These are phyloP conservation scores for Falco concolor DNA, from an alignment of 2,797 vertebrate species.

Conservation along the genomic window DNA sequence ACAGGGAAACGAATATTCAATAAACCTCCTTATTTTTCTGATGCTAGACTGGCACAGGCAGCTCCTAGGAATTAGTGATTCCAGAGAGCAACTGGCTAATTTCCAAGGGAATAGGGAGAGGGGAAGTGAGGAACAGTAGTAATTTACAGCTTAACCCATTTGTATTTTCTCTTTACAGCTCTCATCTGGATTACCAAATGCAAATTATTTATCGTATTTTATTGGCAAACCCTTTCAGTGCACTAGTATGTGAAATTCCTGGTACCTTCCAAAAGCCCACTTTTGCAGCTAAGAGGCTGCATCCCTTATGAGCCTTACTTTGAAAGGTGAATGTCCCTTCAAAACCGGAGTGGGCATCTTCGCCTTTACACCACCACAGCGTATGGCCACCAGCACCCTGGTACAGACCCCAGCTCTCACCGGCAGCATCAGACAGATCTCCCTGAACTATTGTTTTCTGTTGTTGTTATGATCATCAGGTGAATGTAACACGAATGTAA, in stretches of 20 bases:
- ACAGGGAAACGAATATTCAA: neutral
- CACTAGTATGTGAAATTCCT: neutral
- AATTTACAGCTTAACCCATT: conserved; percentile 32
- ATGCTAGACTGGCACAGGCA: neutral
- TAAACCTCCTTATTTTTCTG: neutral
- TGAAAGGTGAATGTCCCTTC: neutral
- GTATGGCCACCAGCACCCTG: rapidly evolving
- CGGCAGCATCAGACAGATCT: neutral
- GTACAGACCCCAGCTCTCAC: neutral
- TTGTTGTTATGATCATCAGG: neutral
- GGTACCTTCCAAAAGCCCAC: neutral
- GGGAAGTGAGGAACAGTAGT: neutral
- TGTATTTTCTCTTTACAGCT: conserved; percentile 43
- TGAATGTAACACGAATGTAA: neutral
- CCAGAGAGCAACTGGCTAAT: conserved; percentile 34
- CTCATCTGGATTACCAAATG: conserved; percentile 44
- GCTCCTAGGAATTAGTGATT: conserved; percentile 29
- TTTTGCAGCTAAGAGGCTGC: neutral
- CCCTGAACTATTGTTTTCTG: neutral
- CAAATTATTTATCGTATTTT: conserved; percentile 24
- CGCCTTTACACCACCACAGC: rapidly evolving
- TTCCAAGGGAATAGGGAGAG: conserved; percentile 26
- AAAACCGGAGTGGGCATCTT: neutral
- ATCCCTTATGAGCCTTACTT: rapidly evolving
- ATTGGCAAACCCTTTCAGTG: neutral